phyloP scores from a whole-genome alignment of 37 sponge, comb jelly and placozoan genomes.

The Petrosia ficiformis region DNA sequence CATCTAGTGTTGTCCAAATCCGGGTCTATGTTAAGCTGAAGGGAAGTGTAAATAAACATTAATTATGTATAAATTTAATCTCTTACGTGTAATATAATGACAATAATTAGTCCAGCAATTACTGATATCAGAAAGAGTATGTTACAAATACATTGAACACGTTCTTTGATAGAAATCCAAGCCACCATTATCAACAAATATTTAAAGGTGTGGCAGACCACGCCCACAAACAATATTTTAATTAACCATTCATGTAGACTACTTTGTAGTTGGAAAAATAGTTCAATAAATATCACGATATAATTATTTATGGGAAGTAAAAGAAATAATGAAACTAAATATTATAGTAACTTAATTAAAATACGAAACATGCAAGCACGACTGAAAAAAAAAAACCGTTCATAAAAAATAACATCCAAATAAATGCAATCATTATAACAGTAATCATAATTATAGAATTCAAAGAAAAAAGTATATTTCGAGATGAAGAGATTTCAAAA shows the following conservation, averaged over 20 bases:
- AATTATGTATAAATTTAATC: neutral
- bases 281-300: too few species aligned
- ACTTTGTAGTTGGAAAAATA: too few species aligned
- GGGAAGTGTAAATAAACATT: neutral
- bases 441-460: too few species aligned
- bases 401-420: too few species aligned
- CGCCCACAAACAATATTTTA: neutral
- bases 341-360: too few species aligned
- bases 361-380: too few species aligned
- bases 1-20: slow-evolving; percentile 41
- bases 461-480: neutral
- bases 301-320: too few species aligned
- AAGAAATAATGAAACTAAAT: too few species aligned
- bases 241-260: too few species aligned
- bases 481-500: too few species aligned
- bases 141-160: neutral
- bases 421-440: too few species aligned
- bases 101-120: neutral
- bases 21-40: neutral
- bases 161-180: neutral
- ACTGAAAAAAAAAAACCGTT: too few species aligned
- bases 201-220: neutral
- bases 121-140: neutral
- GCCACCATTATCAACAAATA: neutral
- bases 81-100: neutral